Base-by-base conservation (phyloP, 2,797 vertebrate genomes). In the Eulemur coronatus region DNA sequence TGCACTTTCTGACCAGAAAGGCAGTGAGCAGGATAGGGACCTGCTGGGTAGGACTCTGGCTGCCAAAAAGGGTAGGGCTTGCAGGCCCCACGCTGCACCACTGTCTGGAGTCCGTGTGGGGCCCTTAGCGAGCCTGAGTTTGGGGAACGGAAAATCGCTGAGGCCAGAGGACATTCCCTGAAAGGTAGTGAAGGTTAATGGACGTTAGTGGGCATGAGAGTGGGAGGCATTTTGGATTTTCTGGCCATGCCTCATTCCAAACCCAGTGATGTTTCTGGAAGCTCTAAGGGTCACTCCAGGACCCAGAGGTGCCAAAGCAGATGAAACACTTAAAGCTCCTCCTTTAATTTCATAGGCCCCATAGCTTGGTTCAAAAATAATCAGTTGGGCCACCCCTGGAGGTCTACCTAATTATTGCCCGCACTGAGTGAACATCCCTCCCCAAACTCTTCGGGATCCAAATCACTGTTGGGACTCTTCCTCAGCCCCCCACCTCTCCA, bases 1-100 rank as follows among this genome's bases (percentile, higher is more conserved):
- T 0, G 75, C 24, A 6, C 0, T 0, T 0, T 30, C 35, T 43
- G 30, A 17, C 78, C 15, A 33, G 57, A 18, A 50, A 35, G 18
- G 78, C 18, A 2, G 11, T 2, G 70, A 50, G 65, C 0, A 15
- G 18, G 26, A 57, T 57, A 79, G 46, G 20, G 5, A 5, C 46
- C 35, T 1, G n/a, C 38, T 12, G 78, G 33, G 41, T 52, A 9
- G 35, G 57, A 81, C 30, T 35, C 26, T 46, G 14, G 30, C 55
- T 17, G 5, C n/a, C 2, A 0, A 11, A 46, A 26, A 20, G 55
- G 73, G 65, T 15, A 20, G 8, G 35, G 4, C 28, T 78, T 0
- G 1, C 9, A 35, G 5, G 38, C 7, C 46, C 26, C 43, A 59
- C 11, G 6, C 17, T 26, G 2, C 38, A 14, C 46, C 28, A 33